These are phyloP conservation scores for Chrysomallon squamiferum DNA, from an alignment of 1,140 invertebrate genomes.

Conservation along the genomic window DNA sequence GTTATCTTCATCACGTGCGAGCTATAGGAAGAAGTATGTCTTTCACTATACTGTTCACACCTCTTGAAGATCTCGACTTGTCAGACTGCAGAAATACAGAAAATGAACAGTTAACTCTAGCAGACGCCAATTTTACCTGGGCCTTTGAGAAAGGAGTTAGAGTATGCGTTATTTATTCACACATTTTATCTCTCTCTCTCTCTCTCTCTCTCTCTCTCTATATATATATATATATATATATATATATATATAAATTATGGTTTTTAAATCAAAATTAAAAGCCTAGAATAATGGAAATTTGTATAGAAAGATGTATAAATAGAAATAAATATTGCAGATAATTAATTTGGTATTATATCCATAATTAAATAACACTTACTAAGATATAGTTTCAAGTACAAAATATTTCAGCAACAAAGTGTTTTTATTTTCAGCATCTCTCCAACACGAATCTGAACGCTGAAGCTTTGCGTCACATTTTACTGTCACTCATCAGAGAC, in stretches of 20 bases:
- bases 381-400: no score
- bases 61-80: conserved; percentile 19
- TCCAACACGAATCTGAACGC: background rate
- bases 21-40: conserved; percentile 60
- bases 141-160: background rate
- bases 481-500: background rate
- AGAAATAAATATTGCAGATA: no score
- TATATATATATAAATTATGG: no score
- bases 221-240: no score
- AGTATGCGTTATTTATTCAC: background rate
- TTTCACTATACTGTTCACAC: conserved; percentile 50
- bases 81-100: background rate
- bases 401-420: no score
- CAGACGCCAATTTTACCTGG: background rate
- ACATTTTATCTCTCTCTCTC: no score
- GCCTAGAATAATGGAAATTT: no score
- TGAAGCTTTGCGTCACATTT: background rate
- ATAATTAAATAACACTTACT: no score
- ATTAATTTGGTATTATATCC: no score
- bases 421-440: background rate
- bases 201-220: no score
- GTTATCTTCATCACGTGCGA: conserved; percentile 59
- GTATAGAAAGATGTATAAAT: no score
- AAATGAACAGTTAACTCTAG: background rate
- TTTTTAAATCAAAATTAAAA: no score